A percentile compares a stretch with the other conserved stretches of the same genome.
These are phyloP conservation scores for Brachionus rubens DNA, from an alignment of 1,140 invertebrate genomes.

Conservation along the genomic window DNA sequence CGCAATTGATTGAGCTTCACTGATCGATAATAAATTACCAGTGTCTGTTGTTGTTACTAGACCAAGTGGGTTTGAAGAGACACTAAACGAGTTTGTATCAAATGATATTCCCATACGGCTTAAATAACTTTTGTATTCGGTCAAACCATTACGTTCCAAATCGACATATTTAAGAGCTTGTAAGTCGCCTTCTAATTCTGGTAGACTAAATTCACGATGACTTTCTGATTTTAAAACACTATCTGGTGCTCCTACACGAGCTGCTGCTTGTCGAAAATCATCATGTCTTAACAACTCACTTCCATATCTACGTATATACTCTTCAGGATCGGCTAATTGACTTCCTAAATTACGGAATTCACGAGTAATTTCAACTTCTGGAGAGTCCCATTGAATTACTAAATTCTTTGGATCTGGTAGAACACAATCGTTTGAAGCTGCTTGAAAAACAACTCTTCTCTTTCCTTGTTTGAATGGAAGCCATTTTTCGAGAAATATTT, in stretches of 20 bases:
- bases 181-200: slow-evolving; percentile 41
- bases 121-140: slow-evolving; percentile 26
- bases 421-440: not conserved
- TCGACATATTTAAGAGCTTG: slow-evolving; percentile 35
- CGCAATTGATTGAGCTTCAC: slow-evolving; percentile 16
- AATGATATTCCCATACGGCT: slow-evolving; percentile 1
- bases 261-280: not conserved
- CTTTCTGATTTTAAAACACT: not conserved
- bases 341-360: slow-evolving; percentile 33
- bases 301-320: slow-evolving; percentile 19
- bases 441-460: slow-evolving; percentile 41
- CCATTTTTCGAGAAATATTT: slow-evolving; percentile 44
- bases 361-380: slow-evolving; percentile 39
- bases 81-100: not conserved
- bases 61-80: not conserved
- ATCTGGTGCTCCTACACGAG: slow-evolving; percentile 2
- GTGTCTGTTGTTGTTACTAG: not conserved
- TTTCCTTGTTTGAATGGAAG: slow-evolving; percentile 41
- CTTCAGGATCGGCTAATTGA: slow-evolving; percentile 22
- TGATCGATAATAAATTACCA: not conserved
- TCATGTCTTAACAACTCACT: slow-evolving; percentile 18
- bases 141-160: slow-evolving; percentile 28
- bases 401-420: slow-evolving; percentile 27
- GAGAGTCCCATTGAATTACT: slow-evolving; percentile 41
- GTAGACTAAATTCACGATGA: slow-evolving; percentile 20